Evolutionary conservation across 2,797 vertebrate species (phyloP).

Genomic region (Hemitrygon akajei): DNA sequence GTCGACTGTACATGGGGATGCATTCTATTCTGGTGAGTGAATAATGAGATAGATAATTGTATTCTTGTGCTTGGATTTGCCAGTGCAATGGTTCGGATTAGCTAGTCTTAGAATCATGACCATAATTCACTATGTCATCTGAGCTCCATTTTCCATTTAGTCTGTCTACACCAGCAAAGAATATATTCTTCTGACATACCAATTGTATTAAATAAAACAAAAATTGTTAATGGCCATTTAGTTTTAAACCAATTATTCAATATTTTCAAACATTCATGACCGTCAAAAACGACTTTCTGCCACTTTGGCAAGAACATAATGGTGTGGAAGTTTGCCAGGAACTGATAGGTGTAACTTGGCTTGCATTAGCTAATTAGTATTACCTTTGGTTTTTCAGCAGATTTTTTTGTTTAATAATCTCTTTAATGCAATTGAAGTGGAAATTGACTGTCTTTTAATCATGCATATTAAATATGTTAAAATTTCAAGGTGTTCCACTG

Average conservation of each 20-base stretch:
- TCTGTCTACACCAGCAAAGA: background rate
- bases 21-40: slow-evolving; percentile 89
- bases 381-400: background rate
- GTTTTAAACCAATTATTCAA: background rate
- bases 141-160: background rate
- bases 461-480: background rate
- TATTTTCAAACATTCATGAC: background rate
- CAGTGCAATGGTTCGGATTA: too few relatives aligned
- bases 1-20: slow-evolving; percentile 98
- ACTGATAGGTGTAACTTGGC: background rate
- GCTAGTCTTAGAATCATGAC: background rate
- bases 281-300: background rate
- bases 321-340: background rate
- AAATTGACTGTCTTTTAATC: background rate
- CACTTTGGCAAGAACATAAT: background rate
- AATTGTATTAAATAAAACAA: background rate
- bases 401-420: background rate
- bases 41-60: background rate
- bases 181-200: background rate
- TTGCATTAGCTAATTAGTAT: background rate
- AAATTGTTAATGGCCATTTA: too few relatives aligned
- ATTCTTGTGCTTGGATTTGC: background rate
- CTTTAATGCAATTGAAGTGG: background rate
- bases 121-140: background rate
- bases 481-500: background rate